Base-by-base conservation (phyloP, 92 coral and sea anemone species). In the Siderastrea radians region DNA sequence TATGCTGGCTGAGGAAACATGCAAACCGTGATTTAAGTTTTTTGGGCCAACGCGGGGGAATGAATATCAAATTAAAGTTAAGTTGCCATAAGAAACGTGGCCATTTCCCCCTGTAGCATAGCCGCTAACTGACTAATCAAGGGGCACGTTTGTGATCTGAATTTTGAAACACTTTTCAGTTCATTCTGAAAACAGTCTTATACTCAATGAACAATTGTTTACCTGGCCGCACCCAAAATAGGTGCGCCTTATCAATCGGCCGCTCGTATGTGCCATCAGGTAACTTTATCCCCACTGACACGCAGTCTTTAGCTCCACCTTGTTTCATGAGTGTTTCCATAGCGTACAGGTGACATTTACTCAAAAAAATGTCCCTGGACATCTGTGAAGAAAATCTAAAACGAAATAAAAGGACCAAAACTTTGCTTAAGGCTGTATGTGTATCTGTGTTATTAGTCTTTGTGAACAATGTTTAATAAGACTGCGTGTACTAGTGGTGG, bases 141-240 rank as follows among this genome's bases (percentile, higher is more conserved):
- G 38, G 38, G 38, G 38, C 38, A 26, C 8, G 1, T 14, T 8
- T 8, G 12, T 55, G 0, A 55, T 55, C 10, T 55, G 61, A 55
- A 55, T 66, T 51, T n/a, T 16, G 1, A 13, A 51, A 51, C 16
- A 45, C 77, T 49, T n/a, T 45, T 3, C 69, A 7, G 38, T 38
- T 43, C 1, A 72, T 45, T 45, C 68, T 26, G 38, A 26, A 26
- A 26, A 26, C 38, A 26, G 38, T 26, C 38, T 26, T 26, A 26
- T 0, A 26, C 38, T 26, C 38, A 26, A 26, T 26, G 38, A 26
- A 26, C 13, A 58, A 43, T 38, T 19, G 10, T 55, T 43, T 77
- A 95, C 98, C 98, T 88, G 98, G 98, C 19, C 80, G 70, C 47
- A 93, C 86, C 96, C 94, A 95, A 84, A 81, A 95, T 3, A 95